Base-by-base conservation (phyloP, 2,888 invertebrate genomes). In the Thyatira batis region DNA sequence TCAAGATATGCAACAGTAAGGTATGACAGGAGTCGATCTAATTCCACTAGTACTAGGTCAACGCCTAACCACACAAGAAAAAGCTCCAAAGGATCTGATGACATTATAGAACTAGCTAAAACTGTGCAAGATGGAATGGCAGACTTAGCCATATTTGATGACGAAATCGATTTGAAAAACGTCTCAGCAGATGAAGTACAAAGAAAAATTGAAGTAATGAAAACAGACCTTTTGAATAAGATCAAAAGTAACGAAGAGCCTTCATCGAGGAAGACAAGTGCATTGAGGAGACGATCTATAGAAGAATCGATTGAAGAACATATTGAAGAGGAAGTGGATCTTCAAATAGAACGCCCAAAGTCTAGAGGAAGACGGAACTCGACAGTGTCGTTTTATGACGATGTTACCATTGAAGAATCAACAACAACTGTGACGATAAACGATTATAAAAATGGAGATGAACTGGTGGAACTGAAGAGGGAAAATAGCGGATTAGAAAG, bases 121-220 rank as follows among this genome's bases (percentile, higher is more conserved):
- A 92, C 89, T 17, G 92, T 94, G 0, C 93, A 92, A 82, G 92
- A 93, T 43, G 92, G 94, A 21, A 89, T 93, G 82, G 92, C 93
- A 1, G 89, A 91, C 30, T 79, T 92, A 20, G 78, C 87, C 2
- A 84, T 92, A 39, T 84, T 76, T 45, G 88, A 89, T 33, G 84
- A 89, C 0, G 82, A 84, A 9, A 58, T 81, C 3, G 78, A 78
- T 45, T 67, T 73, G 1, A 71, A 74, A 52, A 72, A 77, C 25
- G 55, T 76, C 0, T 67, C 78, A 0, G 79, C 85, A 0, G 76
- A 78, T 9, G 88, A 87, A 58, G 70, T 88, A 13, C 84, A 89
- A 49, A 82, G 76, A 61, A 88, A 82, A 79, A 84, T 92, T 61
- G 87, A 90, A 51, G 61, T 63, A 0, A 78, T 92, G 80, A 92